A percentile compares a stretch with the other conserved stretches of the same genome.
Evolutionary conservation across 2,113 vertebrate genomes (phyloP).

Genomic region (Otus sunia): DNA sequence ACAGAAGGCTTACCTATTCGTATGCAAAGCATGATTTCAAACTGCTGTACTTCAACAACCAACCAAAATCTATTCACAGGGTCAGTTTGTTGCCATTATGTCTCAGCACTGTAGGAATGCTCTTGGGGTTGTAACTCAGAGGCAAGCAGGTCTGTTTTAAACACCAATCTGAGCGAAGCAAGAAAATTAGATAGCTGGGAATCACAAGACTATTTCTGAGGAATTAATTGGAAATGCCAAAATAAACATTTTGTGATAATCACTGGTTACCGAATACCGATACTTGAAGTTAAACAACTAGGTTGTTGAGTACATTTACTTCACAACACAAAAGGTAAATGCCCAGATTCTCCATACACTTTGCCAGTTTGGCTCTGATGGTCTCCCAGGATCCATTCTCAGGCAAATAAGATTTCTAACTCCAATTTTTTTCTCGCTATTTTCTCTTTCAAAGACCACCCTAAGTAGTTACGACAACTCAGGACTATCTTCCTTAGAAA

Average conservation of each 20-base stretch:
- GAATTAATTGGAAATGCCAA: background rate
- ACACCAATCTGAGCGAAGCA: background rate
- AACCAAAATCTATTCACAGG: background rate
- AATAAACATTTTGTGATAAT: background rate
- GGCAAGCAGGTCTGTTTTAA: background rate
- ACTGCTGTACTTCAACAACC: background rate
- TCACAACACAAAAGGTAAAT: background rate
- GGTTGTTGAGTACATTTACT: background rate
- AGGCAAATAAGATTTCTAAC: background rate
- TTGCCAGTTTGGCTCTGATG: background rate
- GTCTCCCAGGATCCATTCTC: background rate
- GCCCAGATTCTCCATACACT: background rate
- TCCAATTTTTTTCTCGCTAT: background rate
- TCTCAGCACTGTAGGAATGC: background rate
- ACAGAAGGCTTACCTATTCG: background rate
- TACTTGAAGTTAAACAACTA: background rate
- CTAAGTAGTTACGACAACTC: background rate
- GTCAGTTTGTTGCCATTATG: background rate
- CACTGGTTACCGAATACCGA: background rate
- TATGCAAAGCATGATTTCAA: background rate
- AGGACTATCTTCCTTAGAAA: background rate
- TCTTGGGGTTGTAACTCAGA: background rate
- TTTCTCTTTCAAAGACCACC: background rate
- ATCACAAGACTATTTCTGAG: background rate
- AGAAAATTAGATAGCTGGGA: background rate